These are phyloP conservation scores for Coenobita brevimanus DNA, from an alignment of 1,140 invertebrate species.

Conservation along the genomic window DNA sequence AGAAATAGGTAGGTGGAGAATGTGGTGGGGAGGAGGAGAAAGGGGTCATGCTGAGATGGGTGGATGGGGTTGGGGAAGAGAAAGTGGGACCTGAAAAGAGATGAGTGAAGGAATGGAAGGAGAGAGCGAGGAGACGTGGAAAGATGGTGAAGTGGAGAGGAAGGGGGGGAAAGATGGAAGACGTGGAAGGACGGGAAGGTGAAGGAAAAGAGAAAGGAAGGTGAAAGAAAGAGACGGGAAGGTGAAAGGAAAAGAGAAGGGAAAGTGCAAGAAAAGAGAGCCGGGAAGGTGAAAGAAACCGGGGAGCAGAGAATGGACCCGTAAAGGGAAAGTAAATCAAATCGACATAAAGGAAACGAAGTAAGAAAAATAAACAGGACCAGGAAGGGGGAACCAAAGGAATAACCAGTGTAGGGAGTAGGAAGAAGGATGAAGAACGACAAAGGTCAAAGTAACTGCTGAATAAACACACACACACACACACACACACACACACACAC, in stretches of 20 bases:
- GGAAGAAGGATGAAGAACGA: not conserved
- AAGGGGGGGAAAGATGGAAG: not conserved
- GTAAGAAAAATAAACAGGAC: not conserved
- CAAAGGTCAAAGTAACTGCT: too few relatives aligned
- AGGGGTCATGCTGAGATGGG: not conserved
- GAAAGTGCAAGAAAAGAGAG: not conserved
- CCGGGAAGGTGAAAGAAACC: not conserved
- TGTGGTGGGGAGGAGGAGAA: not conserved
- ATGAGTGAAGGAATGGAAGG: not conserved
- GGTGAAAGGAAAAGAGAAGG: not conserved
- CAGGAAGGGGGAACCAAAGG: not conserved
- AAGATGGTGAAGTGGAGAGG: not conserved
- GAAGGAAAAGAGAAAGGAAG: not conserved
- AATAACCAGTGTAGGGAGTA: not conserved
- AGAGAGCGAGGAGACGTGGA: not conserved
- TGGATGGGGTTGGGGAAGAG: not conserved
- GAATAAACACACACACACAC: not conserved
- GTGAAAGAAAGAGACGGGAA: not conserved
- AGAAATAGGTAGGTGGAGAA: constrained; percentile 5
- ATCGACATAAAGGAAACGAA: not conserved
- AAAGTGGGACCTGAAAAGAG: not conserved
- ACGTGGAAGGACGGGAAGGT: not conserved
- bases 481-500: constrained; percentile 35
- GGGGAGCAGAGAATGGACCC: not conserved
- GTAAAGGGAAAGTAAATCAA: not conserved